Base-by-base conservation (phyloP, 2,888 invertebrate genomes). In the Panzeria rudis region DNA sequence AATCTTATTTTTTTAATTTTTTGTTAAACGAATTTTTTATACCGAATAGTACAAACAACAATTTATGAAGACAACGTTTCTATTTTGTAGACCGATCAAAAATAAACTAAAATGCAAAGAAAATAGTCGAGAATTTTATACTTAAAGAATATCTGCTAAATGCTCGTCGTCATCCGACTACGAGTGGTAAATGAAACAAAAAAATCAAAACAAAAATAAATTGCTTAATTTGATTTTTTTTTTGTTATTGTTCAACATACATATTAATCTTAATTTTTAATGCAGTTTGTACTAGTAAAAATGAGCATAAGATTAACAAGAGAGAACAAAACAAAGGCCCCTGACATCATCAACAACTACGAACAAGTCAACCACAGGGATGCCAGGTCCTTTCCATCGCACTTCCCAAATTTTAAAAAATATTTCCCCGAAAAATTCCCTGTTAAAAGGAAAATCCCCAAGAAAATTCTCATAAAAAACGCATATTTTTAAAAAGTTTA, bases 61-160 rank as follows among this genome's bases (percentile, higher is more conserved):
- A 56, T 56, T 44, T 38, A 3, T 35, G 38, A 62, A 62, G 61
- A 29, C 35, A 41, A 56, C 23, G 64, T 81, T 77, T 72, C 75
- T 77, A 54, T 41, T 72, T 68, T 25, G 61, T 68, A 72, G 68
- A 68, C 72, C 81, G 81, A 73, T 68, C 54, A 38, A 73, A 71
- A 77, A 23, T 56, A 23, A 77, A 84, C 81, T 84, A 81, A n/a
- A 72, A 71, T 32, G 11, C 20, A 17, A 41, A 77, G 76, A 72
- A 77, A 69, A 68, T 68, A 3, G 38, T 56, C 38, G 59, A 69
- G 66, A 76, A 68, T 61, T 80, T 84, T 80, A 72, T 84, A 77
- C 54, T 72, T 47, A 66, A 72, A 77, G 62, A 84, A 77, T 56
- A 62, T 68, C 32, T 61, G 47, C 54, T 62, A 15, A 17, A 61